These are phyloP conservation scores for Spondyliosoma cantharus DNA, from an alignment of 2,797 vertebrate genomes.

Conservation along the genomic window DNA sequence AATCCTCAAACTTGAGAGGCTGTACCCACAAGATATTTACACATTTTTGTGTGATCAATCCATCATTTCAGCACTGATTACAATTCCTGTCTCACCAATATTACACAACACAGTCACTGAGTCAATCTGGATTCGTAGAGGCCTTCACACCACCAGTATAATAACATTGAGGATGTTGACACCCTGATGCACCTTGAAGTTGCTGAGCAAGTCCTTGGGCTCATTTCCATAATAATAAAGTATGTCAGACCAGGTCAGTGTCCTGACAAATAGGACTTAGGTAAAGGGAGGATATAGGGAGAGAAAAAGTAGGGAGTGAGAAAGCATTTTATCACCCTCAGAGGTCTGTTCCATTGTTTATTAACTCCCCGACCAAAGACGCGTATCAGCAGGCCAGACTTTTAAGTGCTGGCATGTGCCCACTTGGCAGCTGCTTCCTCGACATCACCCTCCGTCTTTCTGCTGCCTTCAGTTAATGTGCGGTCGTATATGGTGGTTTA, in stretches of 20 bases:
- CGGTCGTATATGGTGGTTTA: conserved; percentile 35
- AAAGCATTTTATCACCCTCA: conserved; percentile 6
- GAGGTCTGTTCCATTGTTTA: conserved; percentile 54
- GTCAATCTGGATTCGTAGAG: not conserved
- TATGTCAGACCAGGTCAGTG: conserved; percentile 19
- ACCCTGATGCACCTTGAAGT: not conserved
- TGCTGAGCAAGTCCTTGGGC: not conserved
- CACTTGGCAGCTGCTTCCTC: conserved; percentile 58
- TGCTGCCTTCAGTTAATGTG: conserved; percentile 48
- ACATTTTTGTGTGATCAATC: not conserved
- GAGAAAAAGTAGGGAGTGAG: not conserved
- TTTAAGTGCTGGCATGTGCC: conserved; percentile 59
- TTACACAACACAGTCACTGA: not conserved
- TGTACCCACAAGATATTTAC: too few relatives aligned
- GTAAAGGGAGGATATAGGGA: not conserved
- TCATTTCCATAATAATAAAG: not conserved
- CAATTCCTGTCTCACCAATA: not conserved
- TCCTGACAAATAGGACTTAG: conserved; percentile 16
- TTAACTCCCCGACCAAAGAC: conserved; percentile 55
- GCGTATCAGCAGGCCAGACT: conserved; percentile 47
- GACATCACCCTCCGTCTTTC: conserved; percentile 11
- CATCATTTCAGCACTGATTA: not conserved
- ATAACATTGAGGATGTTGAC: not conserved
- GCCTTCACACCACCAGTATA: not conserved
- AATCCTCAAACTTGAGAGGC: not conserved